Base-by-base conservation (phyloP, 2,797 vertebrate genomes). In the Knipowitschia caucasica region DNA sequence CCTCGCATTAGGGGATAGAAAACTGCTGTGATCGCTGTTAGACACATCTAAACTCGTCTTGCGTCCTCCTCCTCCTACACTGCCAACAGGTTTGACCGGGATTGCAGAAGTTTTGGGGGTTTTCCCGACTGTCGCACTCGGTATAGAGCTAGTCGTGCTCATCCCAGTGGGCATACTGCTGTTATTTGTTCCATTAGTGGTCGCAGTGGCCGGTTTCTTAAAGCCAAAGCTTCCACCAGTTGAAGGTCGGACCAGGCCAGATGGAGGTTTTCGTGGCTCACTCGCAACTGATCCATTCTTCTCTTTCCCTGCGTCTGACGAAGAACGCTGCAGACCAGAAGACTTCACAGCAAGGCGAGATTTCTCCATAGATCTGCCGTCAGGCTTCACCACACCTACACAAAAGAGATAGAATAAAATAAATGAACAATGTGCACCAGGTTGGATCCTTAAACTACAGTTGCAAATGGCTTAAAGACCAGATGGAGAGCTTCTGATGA, bases 1-100 rank as follows among this genome's bases (percentile, higher is more conserved):
- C 21, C 96, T 91, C 58, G 95, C 95, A n/a, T 90, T 93, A 0
- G 93, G 90, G 1, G 95, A 93, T 65, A 97, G 81, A 67, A 97
- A 97, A 0, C 94, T 91, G 5, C 92, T 94, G 47, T 94, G 94
- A 0, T 89, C 87, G 0, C 82, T 74, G 0, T 78, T 92, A 33
- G 95, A 92, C 49, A 95, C 95, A 7, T 99, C 96, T 2, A 98
- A 78, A 71, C 96, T 98, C 0, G 92, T 97, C 73, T 99, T 98
- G 3, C 95, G 89, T 8, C 93, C 93, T 20, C 71, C 75, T 5
- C 71, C 69, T 7, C 72, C 69, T 9, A 54, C 62, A 15, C 57
- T 61, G 29, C 56, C 60, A 2, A 78, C 88, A 29, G 96, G 95
- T 80, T 98, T 98, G 20, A 98, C 92, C 0, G 96, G 96, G 66